Conservation (phyloP, 2,113 vertebrate species). For the Nematolebias whitei region DNA sequence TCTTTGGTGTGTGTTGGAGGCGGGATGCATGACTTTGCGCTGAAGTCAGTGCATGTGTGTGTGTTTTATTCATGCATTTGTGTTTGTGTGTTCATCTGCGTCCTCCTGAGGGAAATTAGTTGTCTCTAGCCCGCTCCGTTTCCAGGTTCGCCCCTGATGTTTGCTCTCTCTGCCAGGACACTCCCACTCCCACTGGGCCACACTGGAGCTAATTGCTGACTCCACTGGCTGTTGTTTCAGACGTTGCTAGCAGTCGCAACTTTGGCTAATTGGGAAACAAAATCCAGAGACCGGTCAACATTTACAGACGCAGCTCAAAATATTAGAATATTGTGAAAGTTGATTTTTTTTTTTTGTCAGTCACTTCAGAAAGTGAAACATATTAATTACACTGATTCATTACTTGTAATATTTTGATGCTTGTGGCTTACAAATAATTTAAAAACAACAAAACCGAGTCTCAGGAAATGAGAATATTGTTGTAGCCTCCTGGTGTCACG, state of each 20-base stretch:
- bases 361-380: too few species aligned
- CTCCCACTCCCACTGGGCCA: slow-evolving; percentile 71
- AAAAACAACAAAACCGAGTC: too few species aligned
- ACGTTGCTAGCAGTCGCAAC: slow-evolving; percentile 53
- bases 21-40: slow-evolving; percentile 44
- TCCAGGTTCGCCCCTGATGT: slow-evolving; percentile 68
- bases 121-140: slow-evolving; percentile 56
- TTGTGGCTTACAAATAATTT: too few species aligned
- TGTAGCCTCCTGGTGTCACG: too few species aligned
- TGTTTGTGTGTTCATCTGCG: slow-evolving; percentile 34
- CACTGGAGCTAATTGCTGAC: slow-evolving; percentile 71
- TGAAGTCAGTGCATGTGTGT: slow-evolving; percentile 45
- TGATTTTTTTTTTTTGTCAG: too few species aligned
- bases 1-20: slow-evolving; percentile 20
- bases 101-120: slow-evolving; percentile 78
- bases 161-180: slow-evolving; percentile 57
- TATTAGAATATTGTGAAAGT: too few species aligned
- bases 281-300: slow-evolving; percentile 41
- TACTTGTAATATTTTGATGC: too few species aligned
- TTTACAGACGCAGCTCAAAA: too few species aligned
- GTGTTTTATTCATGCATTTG: slow-evolving; percentile 45
- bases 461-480: too few species aligned
- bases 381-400: too few species aligned
- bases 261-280: slow-evolving; percentile 52
- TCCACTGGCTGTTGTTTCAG: slow-evolving; percentile 72